Evolutionary conservation across 2,888 invertebrate species (phyloP), one percentile per base, ranked within the genome.

Genomic region (Criorhina ranunculi): DNA sequence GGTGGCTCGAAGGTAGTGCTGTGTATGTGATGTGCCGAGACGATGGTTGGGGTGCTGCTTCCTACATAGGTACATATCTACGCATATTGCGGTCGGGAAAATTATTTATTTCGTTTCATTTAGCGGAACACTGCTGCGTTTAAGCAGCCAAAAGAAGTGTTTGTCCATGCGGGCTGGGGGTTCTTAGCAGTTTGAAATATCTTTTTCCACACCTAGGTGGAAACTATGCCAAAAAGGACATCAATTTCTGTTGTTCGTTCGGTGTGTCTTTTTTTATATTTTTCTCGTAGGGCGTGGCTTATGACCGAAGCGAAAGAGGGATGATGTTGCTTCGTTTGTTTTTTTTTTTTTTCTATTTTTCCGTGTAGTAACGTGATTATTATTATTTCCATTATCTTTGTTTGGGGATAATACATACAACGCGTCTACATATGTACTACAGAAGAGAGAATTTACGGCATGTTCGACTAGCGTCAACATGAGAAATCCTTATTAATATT

Each of bases 231-330:
- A 85, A 75, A 79, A 85, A 85, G 85, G 85, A 85, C 85, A 80
- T 85, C 80, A 85, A 80, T 80, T 85, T 80, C 80, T 70, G 80
- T 85, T 75, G 80, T 85, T 83, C 76, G n/a, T n/a, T n/a, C 62
- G 75, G 59, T 79, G 62, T 85, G 75, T 40, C 53, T 53, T 49
- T 75, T 40, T 86, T 87, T 88, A 88, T 87, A 80, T 87, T 87
- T 89, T 89, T 89, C 88, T 88, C 88, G 87, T 88, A 89, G 90
- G 91, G 91, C 91, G 91, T 91, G 91, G 91, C 90, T 90, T 90
- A 88, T 89, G 89, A 89, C 89, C 90, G 88, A 82, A 86, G 79
- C 69, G 31, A 78, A 86, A 86, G 83, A 82, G 88, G 82, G 86
- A 82, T 78, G 85, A 82, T 86, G 67, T 77, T 62, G 35, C 29